Percentiles rank a stretch among this genome's conserved stretches.
Evolutionary conservation across 2,888 invertebrate genomes (phyloP).

Genomic region (Sturmia bella): DNA sequence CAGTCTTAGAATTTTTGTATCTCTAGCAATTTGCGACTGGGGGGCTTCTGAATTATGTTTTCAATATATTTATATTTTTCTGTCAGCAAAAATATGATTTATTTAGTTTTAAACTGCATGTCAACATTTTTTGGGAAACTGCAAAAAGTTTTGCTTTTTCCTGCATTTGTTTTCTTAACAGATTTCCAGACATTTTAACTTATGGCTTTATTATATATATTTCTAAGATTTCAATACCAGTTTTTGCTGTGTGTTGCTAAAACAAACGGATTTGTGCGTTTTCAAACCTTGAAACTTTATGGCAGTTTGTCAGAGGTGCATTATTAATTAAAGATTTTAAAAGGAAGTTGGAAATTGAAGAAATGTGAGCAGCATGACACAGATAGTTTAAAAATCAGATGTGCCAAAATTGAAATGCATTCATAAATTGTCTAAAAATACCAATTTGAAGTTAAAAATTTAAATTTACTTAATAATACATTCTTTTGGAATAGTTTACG

Average conservation of each 20-base stretch:
- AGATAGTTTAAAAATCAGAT: no score
- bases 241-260: conserved; percentile 24
- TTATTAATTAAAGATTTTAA: conserved; percentile 30
- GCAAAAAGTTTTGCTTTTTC: conserved; percentile 26
- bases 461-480: no score
- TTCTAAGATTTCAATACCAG: conserved; percentile 13
- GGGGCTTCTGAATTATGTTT: no score
- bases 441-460: no score
- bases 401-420: no score
- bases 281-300: conserved; percentile 24
- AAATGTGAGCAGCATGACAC: no score
- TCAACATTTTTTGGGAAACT: conserved; percentile 13
- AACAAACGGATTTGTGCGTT: conserved; percentile 30
- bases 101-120: conserved; percentile 13
- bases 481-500: no score
- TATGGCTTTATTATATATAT: conserved; percentile 51
- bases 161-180: conserved; percentile 43
- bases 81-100: no score
- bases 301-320: conserved; percentile 17
- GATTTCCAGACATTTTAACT: conserved; percentile 56
- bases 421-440: no score
- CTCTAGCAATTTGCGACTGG: no score
- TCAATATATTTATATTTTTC: no score
- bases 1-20: no score
- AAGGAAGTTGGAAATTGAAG: neutral